Evolutionary conservation across 2,797 vertebrate species (phyloP).

Genomic region (Platyrinchus mystaceus): DNA sequence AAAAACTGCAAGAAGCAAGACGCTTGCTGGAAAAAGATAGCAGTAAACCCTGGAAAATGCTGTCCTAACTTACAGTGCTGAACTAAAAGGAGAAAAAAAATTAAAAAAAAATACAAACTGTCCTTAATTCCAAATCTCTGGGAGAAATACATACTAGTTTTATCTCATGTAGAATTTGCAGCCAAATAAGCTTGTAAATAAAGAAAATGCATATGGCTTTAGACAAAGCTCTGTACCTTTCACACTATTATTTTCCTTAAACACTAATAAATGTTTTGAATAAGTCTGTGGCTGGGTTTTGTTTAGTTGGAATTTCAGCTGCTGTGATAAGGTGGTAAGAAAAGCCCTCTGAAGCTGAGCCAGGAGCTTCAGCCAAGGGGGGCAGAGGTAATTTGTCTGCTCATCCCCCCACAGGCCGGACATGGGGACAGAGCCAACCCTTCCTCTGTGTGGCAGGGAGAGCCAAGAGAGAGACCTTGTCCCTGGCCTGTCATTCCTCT

Average conservation of each 20-base stretch:
- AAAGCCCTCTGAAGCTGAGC: conserved; percentile 9
- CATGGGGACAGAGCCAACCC: not conserved
- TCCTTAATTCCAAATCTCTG: conserved; percentile 61
- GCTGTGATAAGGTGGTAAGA: not conserved
- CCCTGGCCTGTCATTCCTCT: not conserved
- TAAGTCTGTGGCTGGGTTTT: conserved; percentile 42
- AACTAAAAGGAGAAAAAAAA: conserved; percentile 6
- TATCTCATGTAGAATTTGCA: conserved; percentile 49
- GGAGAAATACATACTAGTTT: conserved; percentile 49
- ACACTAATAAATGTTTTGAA: conserved; percentile 69
- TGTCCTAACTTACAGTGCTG: conserved; percentile 43
- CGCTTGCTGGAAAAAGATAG: conserved; percentile 52
- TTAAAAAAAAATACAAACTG: not conserved
- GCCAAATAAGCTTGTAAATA: conserved; percentile 44
- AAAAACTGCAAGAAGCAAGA: conserved; percentile 35
- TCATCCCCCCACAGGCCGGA: not conserved
- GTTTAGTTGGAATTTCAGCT: not conserved
- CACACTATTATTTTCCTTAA: conserved; percentile 66
- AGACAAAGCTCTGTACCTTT: conserved; percentile 60
- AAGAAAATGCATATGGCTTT: conserved; percentile 35
- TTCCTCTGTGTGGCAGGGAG: not conserved
- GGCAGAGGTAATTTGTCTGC: not conserved
- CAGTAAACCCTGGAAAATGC: conserved; percentile 45
- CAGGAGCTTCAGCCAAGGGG: not conserved
- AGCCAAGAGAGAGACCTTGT: not conserved